Conservation (phyloP, 2,113 vertebrate species). For the Seriola quinqueradiata region DNA sequence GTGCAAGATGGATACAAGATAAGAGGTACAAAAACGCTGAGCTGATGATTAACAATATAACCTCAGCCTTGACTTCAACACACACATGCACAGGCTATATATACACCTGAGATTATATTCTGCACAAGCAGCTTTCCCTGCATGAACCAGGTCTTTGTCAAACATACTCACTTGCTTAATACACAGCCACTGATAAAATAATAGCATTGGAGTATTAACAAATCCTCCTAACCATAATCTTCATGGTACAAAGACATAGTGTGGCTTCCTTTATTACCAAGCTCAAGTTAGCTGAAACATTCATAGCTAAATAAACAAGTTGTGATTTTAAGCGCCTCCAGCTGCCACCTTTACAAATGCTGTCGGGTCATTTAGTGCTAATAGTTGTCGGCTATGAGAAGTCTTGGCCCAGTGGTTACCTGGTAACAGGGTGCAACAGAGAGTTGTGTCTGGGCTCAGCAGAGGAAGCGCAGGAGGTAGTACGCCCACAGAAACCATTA, state of each 20-base stretch:
- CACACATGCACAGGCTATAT: constrained; percentile 60
- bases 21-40: constrained; percentile 54
- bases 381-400: constrained; percentile 21
- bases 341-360: constrained; percentile 28
- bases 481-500: constrained; percentile 4
- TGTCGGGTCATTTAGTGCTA: constrained; percentile 31
- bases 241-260: neutral
- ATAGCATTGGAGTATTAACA: constrained; percentile 5
- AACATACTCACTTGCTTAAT: constrained; percentile 34
- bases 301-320: neutral
- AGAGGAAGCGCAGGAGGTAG: constrained; percentile 5
- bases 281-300: neutral
- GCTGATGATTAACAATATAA: constrained; percentile 65
- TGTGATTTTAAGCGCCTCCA: constrained; percentile 22
- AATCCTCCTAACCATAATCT: constrained; percentile 14
- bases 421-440: constrained; percentile 72
- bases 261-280: neutral
- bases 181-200: constrained; percentile 46
- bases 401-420: constrained; percentile 65
- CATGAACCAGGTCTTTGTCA: constrained; percentile 34
- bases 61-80: constrained; percentile 48
- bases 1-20: constrained; percentile 30
- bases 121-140: constrained; percentile 54
- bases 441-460: constrained; percentile 21
- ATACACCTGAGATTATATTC: constrained; percentile 71